Base-by-base conservation (phyloP, 2,888 invertebrate genomes). In the Pristionchus entomophagus region DNA sequence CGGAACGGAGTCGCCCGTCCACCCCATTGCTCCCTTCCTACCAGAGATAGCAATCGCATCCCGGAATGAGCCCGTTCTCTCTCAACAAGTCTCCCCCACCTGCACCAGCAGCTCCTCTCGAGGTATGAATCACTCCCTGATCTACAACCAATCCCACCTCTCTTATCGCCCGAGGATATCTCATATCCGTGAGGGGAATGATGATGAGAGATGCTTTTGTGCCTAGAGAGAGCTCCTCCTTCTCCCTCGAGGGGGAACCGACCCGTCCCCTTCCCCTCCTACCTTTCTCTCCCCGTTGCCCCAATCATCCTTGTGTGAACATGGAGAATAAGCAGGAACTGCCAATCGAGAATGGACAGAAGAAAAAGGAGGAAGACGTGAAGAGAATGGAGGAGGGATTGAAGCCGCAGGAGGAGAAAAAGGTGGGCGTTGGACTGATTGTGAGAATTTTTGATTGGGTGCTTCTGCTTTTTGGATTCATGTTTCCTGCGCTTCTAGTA, bases 121-220 rank as follows among this genome's bases (percentile, higher is more conserved):
- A 73, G 73, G 73, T 73, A 73, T 35, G 73, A 73, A 26, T 73
- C 73, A 73, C 14, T 41, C 73, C 73, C 45, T 73, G 73, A 73
- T 73, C 73, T 41, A 69, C 5, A 38, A 8, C n/a, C 73, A 38
- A 22, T n/a, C 45, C 14, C 45, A 10, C 6, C 45, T 14, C 45
- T 45, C 45, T 26, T 73, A 73, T 41, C 69, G 41, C 41, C 19
- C 10, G 14, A 65, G 65, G 35, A 65, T 35, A 65, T 62, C 62
- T 62, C 69, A 69, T 41, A 73, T 73, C 73, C 73, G 38, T 56
- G 56, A 5, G 17, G n/a, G n/a, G n/a, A n/a, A n/a, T n/a, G 19
- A 29, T 69, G 73, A 38, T 41, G 41, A 73, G 73, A n/a, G 38
- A 69, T 22, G 69, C 41, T 73, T 38, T 41, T 73, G 26, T 22